Evolutionary conservation across 2,797 vertebrate genomes (phyloP).

Genomic region (Rhinoraja longicauda): DNA sequence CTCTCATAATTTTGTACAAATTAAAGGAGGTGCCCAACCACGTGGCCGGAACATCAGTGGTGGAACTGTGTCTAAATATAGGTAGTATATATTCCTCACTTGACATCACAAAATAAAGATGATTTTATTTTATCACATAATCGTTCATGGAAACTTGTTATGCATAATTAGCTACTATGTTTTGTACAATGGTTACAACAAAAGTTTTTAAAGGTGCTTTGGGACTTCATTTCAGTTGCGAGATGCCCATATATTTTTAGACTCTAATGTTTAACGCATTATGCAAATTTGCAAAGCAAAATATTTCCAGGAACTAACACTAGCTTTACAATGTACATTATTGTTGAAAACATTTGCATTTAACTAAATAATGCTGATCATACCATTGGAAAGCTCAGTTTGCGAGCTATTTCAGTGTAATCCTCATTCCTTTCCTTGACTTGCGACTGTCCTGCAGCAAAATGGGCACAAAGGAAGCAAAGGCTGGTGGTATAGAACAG

Average conservation of each 20-base stretch:
- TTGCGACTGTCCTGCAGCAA: slow-evolving; percentile 94
- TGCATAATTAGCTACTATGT: background rate
- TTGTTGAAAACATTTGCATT: background rate
- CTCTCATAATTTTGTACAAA: too few relatives aligned
- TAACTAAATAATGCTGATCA: background rate
- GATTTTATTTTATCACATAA: background rate
- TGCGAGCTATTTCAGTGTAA: slow-evolving; percentile 87
- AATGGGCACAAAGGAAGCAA: slow-evolving; percentile 95
- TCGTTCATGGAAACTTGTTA: background rate
- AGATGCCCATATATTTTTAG: background rate
- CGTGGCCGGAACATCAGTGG: too few relatives aligned
- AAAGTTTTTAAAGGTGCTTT: background rate
- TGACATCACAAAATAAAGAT: background rate
- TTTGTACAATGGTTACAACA: background rate
- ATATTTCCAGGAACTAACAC: background rate
- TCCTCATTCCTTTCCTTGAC: slow-evolving; percentile 97
- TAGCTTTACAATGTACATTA: background rate
- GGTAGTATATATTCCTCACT: background rate
- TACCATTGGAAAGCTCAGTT: slow-evolving; percentile 93
- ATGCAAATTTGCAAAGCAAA: background rate
- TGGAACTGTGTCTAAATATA: background rate
- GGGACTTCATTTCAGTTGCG: too few relatives aligned
- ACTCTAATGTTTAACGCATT: background rate
- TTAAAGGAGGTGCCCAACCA: too few relatives aligned
- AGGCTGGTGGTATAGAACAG: slow-evolving; percentile 95